Evolutionary conservation across 2,113 vertebrate genomes (phyloP).

Genomic region (Pogona vitticeps): DNA sequence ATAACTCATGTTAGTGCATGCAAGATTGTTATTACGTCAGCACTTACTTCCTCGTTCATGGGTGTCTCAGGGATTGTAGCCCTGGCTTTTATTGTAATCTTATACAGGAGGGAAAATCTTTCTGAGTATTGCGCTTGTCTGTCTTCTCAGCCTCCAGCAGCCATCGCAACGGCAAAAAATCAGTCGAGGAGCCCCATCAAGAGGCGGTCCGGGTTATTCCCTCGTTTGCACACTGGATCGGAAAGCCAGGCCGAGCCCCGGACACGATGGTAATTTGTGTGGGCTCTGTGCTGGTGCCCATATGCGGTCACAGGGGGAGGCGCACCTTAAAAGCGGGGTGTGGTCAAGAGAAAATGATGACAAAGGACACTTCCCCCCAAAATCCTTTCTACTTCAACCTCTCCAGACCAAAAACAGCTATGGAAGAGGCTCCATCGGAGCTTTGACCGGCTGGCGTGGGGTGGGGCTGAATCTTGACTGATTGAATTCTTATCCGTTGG

Average conservation of each 20-base stretch:
- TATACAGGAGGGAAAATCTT: neutral
- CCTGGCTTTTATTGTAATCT: neutral
- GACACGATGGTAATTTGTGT: conserved; percentile 81
- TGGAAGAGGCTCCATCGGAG: too few species aligned
- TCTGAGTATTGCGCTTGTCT: neutral
- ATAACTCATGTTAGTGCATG: too few species aligned
- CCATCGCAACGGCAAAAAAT: conserved; percentile 75
- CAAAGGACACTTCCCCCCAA: too few species aligned
- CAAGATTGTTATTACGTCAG: neutral
- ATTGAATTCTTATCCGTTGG: too few species aligned
- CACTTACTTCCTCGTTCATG: neutral
- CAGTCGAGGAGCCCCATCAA: conserved; percentile 94
- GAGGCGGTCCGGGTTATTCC: conserved; percentile 89
- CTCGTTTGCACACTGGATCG: conserved; percentile 87
- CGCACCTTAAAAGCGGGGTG: too few species aligned
- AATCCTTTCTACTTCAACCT: too few species aligned
- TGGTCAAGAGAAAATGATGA: too few species aligned
- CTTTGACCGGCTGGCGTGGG: too few species aligned
- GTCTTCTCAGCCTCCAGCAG: conserved; percentile 81
- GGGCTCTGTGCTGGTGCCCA: too few species aligned
- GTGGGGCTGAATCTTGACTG: too few species aligned
- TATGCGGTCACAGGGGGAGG: too few species aligned
- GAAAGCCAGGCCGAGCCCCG: conserved; percentile 86
- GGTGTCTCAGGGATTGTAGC: neutral
- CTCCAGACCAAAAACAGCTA: too few species aligned